Evolutionary conservation across 2,113 vertebrate species (phyloP).

Genomic region (Recurvirostra avosetta): DNA sequence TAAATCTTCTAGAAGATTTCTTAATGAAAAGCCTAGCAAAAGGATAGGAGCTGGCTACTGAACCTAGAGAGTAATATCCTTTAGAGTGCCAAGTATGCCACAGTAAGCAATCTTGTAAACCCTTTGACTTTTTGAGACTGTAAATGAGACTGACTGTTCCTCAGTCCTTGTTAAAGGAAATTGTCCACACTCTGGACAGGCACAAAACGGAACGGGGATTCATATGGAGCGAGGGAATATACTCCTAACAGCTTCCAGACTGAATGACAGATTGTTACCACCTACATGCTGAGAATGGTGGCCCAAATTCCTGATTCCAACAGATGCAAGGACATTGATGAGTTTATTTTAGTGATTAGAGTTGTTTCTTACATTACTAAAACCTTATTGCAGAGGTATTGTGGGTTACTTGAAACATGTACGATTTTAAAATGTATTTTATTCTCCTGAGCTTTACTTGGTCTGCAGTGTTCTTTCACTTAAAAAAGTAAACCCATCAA

Average conservation of each 20-base stretch:
- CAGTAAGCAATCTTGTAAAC: background rate
- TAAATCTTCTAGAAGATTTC: background rate
- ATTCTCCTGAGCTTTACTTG: background rate
- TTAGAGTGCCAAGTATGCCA: background rate
- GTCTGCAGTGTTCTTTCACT: background rate
- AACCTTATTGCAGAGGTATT: background rate
- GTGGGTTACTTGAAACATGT: background rate
- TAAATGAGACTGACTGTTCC: background rate
- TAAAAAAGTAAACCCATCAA: background rate
- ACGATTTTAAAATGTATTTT: background rate
- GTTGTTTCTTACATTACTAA: background rate
- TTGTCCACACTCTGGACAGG: conserved; percentile 17
- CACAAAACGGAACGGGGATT: conserved; percentile 37
- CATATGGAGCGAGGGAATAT: background rate
- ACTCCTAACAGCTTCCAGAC: conserved; percentile 30
- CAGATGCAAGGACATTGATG: conserved; percentile 27
- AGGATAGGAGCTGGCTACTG: background rate
- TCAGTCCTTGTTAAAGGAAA: background rate
- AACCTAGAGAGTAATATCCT: background rate
- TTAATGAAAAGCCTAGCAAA: background rate
- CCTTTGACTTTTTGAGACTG: background rate
- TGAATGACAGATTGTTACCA: conserved; percentile 58
- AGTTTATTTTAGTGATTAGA: conserved; percentile 36
- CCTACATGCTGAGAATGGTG: conserved; percentile 17
- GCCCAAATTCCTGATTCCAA: conserved; percentile 41